phyloP scores from a whole-genome alignment of 35 echinoderm and acorn worm species.

The Lytechinus variegatus region DNA sequence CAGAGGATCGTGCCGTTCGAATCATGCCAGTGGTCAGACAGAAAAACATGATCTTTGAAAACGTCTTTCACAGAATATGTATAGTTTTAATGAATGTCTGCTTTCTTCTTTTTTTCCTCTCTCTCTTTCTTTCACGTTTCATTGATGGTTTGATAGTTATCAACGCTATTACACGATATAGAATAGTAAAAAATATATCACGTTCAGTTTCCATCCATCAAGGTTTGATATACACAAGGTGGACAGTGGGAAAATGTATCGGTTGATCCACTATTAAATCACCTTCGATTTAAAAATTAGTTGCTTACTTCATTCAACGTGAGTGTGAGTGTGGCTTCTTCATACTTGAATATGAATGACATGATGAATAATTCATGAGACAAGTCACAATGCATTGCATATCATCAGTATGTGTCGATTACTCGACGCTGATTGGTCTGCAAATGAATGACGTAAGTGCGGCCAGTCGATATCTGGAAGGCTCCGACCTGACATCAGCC shows the following conservation, averaged over 20 bases:
- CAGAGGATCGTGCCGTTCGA: constrained; percentile 21
- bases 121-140: neutral
- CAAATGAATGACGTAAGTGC: constrained; percentile 26
- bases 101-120: constrained; percentile 1
- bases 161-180: constrained; percentile 22
- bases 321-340: neutral
- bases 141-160: constrained; percentile 28
- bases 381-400: neutral
- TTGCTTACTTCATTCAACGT: neutral
- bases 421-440: constrained; percentile 38
- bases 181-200: constrained; percentile 21
- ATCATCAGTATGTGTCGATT: constrained; percentile 25
- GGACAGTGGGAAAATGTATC: neutral
- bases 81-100: constrained; percentile 38
- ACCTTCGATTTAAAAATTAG: neutral
- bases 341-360: neutral
- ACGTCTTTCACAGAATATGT: constrained; percentile 3
- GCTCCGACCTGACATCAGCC: constrained; percentile 40
- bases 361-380: constrained; percentile 20
- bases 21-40: constrained; percentile 5
- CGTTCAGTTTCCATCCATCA: neutral
- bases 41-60: constrained; percentile 21
- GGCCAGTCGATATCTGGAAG: constrained; percentile 24
- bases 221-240: neutral
- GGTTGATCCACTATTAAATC: constrained; percentile 18